Conservation (phyloP, 2,797 vertebrate species). For the Rhodeus uyekii region DNA sequence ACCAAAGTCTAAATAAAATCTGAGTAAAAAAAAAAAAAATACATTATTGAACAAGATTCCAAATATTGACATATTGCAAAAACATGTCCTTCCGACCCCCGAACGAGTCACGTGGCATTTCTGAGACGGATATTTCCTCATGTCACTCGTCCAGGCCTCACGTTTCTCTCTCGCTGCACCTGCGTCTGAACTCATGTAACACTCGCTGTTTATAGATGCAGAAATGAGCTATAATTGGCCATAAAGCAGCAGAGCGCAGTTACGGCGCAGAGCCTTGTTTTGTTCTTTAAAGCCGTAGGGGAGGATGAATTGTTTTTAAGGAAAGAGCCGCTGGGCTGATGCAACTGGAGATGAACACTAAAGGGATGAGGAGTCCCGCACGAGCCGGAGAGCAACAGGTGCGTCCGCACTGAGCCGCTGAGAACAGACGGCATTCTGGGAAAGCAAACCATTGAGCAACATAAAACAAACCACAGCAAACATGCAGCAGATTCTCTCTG, state of each 20-base stretch:
- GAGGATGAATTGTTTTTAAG: constrained; percentile 60
- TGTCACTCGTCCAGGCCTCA: neutral
- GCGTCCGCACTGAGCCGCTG: constrained; percentile 16
- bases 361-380: constrained; percentile 22
- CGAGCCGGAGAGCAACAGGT: constrained; percentile 38
- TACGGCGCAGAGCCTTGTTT: constrained; percentile 49
- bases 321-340: constrained; percentile 52
- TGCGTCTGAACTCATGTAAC: constrained; percentile 46
- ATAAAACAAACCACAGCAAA: neutral
- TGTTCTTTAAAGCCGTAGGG: constrained; percentile 41
- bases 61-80: neutral
- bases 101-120: constrained; percentile 22
- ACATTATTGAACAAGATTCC: neutral
- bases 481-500: neutral
- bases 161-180: constrained; percentile 51
- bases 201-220: constrained; percentile 42
- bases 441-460: neutral
- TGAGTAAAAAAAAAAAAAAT: neutral
- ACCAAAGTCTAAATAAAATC: too few species aligned
- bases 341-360: constrained; percentile 58
- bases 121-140: neutral
- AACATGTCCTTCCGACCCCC: constrained; percentile 12
- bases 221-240: constrained; percentile 42
- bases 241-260: constrained; percentile 26
- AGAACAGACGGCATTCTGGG: neutral